Conservation (phyloP, 37 sponge, comb jelly and placozoan genomes). For the Corticium candelabrum region DNA sequence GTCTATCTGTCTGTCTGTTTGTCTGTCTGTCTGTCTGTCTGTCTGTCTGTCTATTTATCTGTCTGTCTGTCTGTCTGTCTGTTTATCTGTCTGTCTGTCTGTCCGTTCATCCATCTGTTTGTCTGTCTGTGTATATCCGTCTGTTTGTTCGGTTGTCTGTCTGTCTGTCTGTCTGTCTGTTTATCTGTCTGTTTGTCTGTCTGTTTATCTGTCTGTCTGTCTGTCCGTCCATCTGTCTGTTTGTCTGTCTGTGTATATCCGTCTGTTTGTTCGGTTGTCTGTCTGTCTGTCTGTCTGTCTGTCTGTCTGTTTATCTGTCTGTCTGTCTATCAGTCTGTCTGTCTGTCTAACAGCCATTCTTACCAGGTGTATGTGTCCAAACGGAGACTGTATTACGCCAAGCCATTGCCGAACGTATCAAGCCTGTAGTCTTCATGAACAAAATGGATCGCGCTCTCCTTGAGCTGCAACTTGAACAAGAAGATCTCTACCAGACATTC, state of each 20-base stretch:
- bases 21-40: background rate
- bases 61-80: background rate
- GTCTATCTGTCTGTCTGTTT: no score
- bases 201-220: no score
- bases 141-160: no score
- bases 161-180: no score
- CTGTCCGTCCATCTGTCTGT: no score
- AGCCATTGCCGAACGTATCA: constrained; percentile 95
- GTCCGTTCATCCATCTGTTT: no score
- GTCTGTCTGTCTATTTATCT: background rate
- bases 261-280: constrained; percentile 5
- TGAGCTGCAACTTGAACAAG: constrained; percentile 91
- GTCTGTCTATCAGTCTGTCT: background rate
- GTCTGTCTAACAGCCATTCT: background rate
- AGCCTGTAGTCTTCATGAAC: constrained; percentile 97
- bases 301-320: no score
- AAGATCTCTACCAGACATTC: constrained; percentile 96
- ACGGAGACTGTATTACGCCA: constrained; percentile 97
- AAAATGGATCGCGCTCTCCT: constrained; percentile 99
- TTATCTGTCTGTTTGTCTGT: no score
- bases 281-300: background rate
- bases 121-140: no score
- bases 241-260: no score
- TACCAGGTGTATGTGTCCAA: constrained; percentile 89
- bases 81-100: no score